Conservation (phyloP, 1,140 invertebrate genomes). For the Drosophila asahinai region DNA sequence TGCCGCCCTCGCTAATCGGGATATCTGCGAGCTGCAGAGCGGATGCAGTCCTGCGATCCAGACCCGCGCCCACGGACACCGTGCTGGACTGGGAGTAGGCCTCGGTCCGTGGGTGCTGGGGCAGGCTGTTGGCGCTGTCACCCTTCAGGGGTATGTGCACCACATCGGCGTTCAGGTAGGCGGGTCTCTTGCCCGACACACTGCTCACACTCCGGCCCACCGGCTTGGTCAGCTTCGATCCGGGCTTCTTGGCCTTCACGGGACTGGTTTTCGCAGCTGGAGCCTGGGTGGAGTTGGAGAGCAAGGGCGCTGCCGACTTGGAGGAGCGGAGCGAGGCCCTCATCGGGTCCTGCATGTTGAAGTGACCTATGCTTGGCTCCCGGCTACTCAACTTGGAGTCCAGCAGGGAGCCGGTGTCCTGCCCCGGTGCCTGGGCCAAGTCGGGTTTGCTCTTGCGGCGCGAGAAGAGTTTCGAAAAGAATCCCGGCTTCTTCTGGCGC, state of each 20-base stretch:
- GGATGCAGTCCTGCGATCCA: constrained; percentile 82
- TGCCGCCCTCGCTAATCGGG: constrained; percentile 81
- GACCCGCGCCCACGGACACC: constrained; percentile 66
- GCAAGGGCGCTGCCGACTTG: constrained; percentile 51
- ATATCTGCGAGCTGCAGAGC: constrained; percentile 84
- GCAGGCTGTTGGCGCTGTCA: constrained; percentile 82
- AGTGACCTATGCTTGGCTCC: constrained; percentile 72
- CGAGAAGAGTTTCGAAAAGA: constrained; percentile 90
- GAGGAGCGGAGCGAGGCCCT: constrained; percentile 67
- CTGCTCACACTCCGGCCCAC: constrained; percentile 87
- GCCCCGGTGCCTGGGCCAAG: constrained; percentile 35
- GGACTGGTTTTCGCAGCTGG: constrained; percentile 47
- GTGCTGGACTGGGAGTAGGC: constrained; percentile 80
- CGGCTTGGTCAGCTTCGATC: constrained; percentile 81
- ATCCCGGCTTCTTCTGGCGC: constrained; percentile 87
- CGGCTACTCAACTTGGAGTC: constrained; percentile 52
- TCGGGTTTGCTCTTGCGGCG: constrained; percentile 85
- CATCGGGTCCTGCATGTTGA: constrained; percentile 67
- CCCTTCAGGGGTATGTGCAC: constrained; percentile 88
- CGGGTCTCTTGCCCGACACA: constrained; percentile 86
- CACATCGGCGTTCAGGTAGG: constrained; percentile 84
- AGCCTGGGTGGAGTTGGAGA: constrained; percentile 1
- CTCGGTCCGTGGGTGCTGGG: constrained; percentile 59
- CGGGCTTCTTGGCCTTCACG: constrained; percentile 49
- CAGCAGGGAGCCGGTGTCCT: constrained; percentile 35